Conservation (phyloP, 2,888 invertebrate species). For the Cosmorhoe ocellata region DNA sequence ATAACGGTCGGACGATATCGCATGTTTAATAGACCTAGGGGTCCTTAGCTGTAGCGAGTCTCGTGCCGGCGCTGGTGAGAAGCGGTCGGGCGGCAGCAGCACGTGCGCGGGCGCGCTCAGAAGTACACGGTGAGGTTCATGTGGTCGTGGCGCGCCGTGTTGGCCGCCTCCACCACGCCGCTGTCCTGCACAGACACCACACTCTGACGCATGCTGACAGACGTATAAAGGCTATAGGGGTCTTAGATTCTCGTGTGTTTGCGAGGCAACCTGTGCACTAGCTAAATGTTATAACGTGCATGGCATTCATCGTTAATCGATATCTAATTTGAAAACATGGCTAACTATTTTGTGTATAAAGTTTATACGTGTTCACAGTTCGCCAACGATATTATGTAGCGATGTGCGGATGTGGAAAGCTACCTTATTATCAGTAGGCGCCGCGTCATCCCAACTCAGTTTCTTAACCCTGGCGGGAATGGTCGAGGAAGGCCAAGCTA, state of each 20-base stretch:
- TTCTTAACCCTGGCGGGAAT: constrained; percentile 89
- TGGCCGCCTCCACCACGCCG: constrained; percentile 62
- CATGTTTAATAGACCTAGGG: too few species aligned
- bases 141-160: constrained; percentile 76
- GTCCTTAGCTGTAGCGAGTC: too few species aligned
- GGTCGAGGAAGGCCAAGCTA: constrained; percentile 86
- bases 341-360: too few species aligned
- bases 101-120: constrained; percentile 45
- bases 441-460: constrained; percentile 81
- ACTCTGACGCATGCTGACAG: constrained; percentile 37
- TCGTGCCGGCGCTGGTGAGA: neutral
- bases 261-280: too few species aligned
- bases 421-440: constrained; percentile 31
- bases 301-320: too few species aligned
- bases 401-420: constrained; percentile 1
- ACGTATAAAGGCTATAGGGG: too few species aligned
- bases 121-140: constrained; percentile 89
- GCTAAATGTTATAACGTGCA: too few species aligned
- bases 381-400: neutral
- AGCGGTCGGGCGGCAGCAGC: neutral
- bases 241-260: too few species aligned
- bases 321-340: too few species aligned
- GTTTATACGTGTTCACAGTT: too few species aligned
- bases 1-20: neutral
- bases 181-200: constrained; percentile 56